Evolutionary conservation across 2,888 invertebrate species (phyloP).

Genomic region (Leptodirus hochenwartii): DNA sequence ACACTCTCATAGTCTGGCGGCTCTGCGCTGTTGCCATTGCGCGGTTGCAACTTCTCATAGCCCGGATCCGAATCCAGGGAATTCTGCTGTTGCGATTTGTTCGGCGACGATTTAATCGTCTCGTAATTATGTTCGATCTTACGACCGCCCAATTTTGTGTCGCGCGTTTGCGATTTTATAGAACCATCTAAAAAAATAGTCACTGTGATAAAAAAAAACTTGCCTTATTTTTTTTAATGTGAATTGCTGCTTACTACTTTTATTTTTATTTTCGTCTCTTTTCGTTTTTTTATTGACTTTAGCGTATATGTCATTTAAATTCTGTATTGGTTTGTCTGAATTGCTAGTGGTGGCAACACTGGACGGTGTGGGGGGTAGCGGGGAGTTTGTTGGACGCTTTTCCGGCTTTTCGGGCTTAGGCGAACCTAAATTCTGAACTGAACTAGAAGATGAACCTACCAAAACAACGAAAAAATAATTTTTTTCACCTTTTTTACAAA

Average conservation of each 20-base stretch:
- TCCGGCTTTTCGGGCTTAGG: slow-evolving; percentile 78
- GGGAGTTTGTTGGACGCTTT: slow-evolving; percentile 78
- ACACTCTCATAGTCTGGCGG: slow-evolving; percentile 55
- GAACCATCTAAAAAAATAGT: no score
- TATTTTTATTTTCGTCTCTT: slow-evolving; percentile 13
- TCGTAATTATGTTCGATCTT: slow-evolving; percentile 37
- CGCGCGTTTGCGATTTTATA: background rate
- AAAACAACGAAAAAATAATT: slow-evolving; percentile 24
- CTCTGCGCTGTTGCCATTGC: slow-evolving; percentile 16
- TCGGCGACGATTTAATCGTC: slow-evolving; percentile 32
- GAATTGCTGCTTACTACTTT: slow-evolving; percentile 17
- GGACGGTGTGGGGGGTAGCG: slow-evolving; percentile 60
- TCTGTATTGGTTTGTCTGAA: slow-evolving; percentile 26
- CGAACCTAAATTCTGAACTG: slow-evolving; percentile 31
- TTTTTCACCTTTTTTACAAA: no score
- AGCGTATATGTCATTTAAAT: slow-evolving; percentile 79
- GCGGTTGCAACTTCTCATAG: slow-evolving; percentile 20
- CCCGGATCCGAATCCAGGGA: slow-evolving; percentile 20
- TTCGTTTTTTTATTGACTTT: slow-evolving; percentile 54
- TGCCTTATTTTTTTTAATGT: slow-evolving; percentile 14
- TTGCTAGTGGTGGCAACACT: no score
- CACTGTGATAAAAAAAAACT: no score
- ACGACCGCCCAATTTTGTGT: background rate
- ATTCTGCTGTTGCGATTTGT: no score
- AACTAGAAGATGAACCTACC: slow-evolving; percentile 10